Evolutionary conservation across 2,797 vertebrate species (phyloP), one percentile per base, ranked within the genome.

Genomic region (Enteromius thamalakanensis): DNA sequence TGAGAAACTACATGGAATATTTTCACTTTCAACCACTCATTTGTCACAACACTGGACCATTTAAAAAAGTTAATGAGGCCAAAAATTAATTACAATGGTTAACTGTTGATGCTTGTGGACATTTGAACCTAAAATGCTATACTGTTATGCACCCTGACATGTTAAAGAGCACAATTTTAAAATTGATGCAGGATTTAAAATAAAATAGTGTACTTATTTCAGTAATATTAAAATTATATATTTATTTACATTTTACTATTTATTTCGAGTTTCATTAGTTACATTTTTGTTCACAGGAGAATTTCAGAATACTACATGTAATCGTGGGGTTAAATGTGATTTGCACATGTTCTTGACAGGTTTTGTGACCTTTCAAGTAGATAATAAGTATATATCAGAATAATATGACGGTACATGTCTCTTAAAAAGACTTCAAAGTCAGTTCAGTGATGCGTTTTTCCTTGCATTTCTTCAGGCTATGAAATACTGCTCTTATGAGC

Each of bases 401-500:
- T 29, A 62, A 7, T 45, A 15, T 82, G 80, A 81, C 84, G 74
- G 86, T 81, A 85, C 70, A 55, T 78, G 75, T 76, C 58, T 23
- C 76, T 88, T 88, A 85, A 76, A 89, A 86, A 86, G 6, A 76
- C 51, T 37, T 55, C 32, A 76, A 76, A 76, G 72, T 86, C 77
- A 37, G 65, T 91, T 90, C 68, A 85, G 58, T 86, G 0, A 87
- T 82, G 71, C 84, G 85, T 86, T 91, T 82, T 81, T 86, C 77
- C 87, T 89, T 86, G 87, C 88, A 87, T 8, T 45, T 64, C 84
- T 92, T 91, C 89, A 91, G 90, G 91, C 90, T 89, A 40, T n/a
- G 80, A 88, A 81, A 84, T 64, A 76, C 62, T 85, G 87, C 67
- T 92, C 90, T 91, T 90, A 10, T 17, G 87, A 92, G 90, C 84